Conservation (phyloP, 1,140 invertebrate species). For the Maniola jurtina region DNA sequence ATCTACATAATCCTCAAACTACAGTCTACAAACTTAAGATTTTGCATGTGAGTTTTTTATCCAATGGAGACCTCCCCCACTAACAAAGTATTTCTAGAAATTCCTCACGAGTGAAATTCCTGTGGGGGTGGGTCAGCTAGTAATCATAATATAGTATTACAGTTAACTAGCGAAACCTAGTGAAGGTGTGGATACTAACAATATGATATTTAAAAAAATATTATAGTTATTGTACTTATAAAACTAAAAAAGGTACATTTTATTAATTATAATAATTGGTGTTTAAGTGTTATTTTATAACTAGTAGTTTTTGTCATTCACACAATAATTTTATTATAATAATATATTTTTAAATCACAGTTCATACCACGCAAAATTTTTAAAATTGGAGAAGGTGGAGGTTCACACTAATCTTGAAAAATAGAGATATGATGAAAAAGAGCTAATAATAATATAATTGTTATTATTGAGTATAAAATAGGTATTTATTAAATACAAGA, state of each 20-base stretch:
- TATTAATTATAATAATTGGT: slow-evolving; percentile 11
- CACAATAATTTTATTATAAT: not conserved
- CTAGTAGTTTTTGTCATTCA: not conserved
- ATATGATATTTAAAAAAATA: not conserved
- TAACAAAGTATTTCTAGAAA: too few relatives aligned
- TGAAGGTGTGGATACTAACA: not conserved
- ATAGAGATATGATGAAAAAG: not conserved
- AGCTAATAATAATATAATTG: not conserved
- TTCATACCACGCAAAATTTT: slow-evolving; percentile 21
- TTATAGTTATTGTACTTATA: slow-evolving; percentile 7
- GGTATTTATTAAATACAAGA: too few relatives aligned
- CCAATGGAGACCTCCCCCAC: too few relatives aligned
- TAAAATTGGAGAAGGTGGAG: not conserved
- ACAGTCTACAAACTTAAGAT: too few relatives aligned
- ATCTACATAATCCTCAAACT: too few relatives aligned
- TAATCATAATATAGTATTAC: slow-evolving; percentile 2
- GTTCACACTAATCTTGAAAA: not conserved
- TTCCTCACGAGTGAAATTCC: too few relatives aligned
- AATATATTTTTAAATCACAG: slow-evolving; percentile 20
- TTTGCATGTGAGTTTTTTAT: too few relatives aligned
- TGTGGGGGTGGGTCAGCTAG: too few relatives aligned
- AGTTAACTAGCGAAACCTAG: slow-evolving; percentile 23
- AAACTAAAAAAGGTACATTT: slow-evolving; percentile 12
- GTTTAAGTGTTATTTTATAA: slow-evolving; percentile 1
- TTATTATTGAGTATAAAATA: too few relatives aligned